phyloP scores from a whole-genome alignment of 1,140 invertebrate species.

The Tetranychus urticae region DNA sequence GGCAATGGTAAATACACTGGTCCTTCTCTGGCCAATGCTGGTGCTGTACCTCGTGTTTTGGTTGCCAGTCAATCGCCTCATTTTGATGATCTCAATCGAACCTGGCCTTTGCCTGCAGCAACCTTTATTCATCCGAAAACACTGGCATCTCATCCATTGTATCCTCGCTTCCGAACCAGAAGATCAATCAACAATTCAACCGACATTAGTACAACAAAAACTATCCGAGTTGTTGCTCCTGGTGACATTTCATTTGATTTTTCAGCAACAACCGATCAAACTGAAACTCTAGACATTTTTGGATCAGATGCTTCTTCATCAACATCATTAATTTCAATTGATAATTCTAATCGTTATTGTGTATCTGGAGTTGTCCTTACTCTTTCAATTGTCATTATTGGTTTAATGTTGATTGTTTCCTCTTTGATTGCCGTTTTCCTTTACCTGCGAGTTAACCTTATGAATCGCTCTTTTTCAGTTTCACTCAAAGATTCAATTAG shows the following conservation, averaged over 20 bases:
- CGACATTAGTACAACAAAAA: conserved; percentile 66
- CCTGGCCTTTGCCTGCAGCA: not conserved
- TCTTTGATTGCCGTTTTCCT: conserved; percentile 71
- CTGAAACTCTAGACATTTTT: conserved; percentile 19
- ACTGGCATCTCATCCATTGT: not conserved
- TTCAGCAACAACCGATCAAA: conserved; percentile 48
- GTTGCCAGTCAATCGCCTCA: not conserved
- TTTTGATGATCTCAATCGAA: not conserved
- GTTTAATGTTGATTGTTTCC: conserved; percentile 60
- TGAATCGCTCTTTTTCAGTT: not conserved
- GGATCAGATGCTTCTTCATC: not conserved
- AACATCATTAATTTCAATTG: conserved; percentile 27
- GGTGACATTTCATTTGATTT: conserved; percentile 68
- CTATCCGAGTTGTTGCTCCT: conserved; percentile 72
- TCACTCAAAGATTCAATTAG: not conserved
- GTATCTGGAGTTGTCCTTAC: conserved; percentile 83
- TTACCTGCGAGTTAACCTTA: conserved; percentile 46
- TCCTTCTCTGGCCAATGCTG: not conserved
- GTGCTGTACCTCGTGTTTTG: not conserved
- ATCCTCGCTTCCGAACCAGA: not conserved
- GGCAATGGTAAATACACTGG: not conserved
- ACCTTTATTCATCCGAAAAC: not conserved
- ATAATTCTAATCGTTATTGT: conserved; percentile 29
- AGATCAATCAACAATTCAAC: conserved; percentile 22
- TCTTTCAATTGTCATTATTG: conserved; percentile 63